Conservation (phyloP, 2,888 invertebrate genomes). For the Eretmocerus hayati region DNA sequence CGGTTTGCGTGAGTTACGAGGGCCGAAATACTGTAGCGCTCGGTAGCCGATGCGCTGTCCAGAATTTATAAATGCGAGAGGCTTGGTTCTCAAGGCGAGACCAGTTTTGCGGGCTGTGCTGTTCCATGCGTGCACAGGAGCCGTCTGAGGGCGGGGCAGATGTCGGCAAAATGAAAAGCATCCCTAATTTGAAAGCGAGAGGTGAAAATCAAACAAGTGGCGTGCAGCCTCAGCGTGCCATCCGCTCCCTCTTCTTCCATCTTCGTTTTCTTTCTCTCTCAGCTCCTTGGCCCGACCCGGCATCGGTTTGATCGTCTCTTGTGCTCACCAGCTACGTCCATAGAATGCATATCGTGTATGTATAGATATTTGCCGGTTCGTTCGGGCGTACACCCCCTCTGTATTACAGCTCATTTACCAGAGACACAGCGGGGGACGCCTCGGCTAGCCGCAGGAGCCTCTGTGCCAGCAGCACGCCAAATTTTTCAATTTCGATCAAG, state of each 20-base stretch:
- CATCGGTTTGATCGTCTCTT: background rate
- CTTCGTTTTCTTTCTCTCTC: slow-evolving; percentile 4
- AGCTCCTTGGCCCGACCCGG: background rate
- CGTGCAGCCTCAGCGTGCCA: slow-evolving; percentile 22
- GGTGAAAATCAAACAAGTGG: slow-evolving; percentile 42
- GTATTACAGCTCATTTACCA: slow-evolving; percentile 25
- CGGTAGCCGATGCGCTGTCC: slow-evolving; percentile 11
- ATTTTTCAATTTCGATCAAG: slow-evolving; percentile 20
- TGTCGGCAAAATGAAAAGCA: slow-evolving; percentile 46
- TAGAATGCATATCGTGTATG: background rate
- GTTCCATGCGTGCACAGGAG: slow-evolving; percentile 40
- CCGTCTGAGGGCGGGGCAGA: slow-evolving; percentile 41
- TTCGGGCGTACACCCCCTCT: too few relatives aligned
- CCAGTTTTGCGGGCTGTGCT: slow-evolving; percentile 23
- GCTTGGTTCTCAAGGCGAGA: slow-evolving; percentile 29
- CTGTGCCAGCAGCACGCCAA: background rate
- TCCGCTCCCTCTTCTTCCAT: slow-evolving; percentile 8
- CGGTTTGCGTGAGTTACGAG: too few relatives aligned
- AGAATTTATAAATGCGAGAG: slow-evolving; percentile 13
- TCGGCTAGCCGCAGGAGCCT: background rate
- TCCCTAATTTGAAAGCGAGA: slow-evolving; percentile 46
- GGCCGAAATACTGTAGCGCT: background rate
- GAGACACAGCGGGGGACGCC: slow-evolving; percentile 22
- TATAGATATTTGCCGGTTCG: slow-evolving; percentile 11
- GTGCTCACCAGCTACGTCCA: background rate